These are phyloP conservation scores for Molossus molossus DNA, from an alignment of 2,797 vertebrate genomes.

Conservation along the genomic window DNA sequence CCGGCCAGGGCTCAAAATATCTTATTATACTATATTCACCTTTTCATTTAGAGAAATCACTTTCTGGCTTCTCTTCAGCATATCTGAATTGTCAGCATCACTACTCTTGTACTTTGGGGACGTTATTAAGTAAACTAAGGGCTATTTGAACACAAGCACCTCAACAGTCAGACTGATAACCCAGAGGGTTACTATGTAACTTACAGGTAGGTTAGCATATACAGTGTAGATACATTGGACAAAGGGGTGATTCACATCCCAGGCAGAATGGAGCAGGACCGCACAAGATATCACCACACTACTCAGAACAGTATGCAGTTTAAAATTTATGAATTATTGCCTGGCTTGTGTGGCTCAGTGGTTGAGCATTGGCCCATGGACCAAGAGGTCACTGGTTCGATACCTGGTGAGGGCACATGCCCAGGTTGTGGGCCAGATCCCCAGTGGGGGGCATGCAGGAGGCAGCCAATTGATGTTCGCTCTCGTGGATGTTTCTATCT, in stretches of 20 bases:
- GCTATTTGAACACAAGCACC: not conserved
- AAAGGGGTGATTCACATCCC: not conserved
- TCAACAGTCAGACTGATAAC: not conserved
- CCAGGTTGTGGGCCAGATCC: no score
- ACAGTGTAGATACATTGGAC: not conserved
- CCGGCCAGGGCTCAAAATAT: not conserved
- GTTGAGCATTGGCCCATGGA: no score
- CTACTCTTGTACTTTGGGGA: not conserved
- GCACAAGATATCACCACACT: not conserved
- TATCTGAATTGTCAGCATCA: not conserved
- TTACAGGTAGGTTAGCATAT: not conserved
- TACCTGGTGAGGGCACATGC: no score
- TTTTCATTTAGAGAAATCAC: not conserved
- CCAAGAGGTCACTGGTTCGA: no score
- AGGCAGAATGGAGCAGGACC: not conserved
- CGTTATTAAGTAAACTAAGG: not conserved
- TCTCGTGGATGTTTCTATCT: no score
- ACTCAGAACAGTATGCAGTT: not conserved
- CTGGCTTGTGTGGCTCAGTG: no score
- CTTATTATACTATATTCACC: not conserved
- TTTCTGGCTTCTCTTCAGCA: not conserved
- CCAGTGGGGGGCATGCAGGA: no score
- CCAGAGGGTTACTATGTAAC: not conserved
- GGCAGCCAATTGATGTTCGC: no score
- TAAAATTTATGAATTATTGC: not conserved